phyloP scores from a whole-genome alignment of 2,797 vertebrate species.

The Mus spretus region DNA sequence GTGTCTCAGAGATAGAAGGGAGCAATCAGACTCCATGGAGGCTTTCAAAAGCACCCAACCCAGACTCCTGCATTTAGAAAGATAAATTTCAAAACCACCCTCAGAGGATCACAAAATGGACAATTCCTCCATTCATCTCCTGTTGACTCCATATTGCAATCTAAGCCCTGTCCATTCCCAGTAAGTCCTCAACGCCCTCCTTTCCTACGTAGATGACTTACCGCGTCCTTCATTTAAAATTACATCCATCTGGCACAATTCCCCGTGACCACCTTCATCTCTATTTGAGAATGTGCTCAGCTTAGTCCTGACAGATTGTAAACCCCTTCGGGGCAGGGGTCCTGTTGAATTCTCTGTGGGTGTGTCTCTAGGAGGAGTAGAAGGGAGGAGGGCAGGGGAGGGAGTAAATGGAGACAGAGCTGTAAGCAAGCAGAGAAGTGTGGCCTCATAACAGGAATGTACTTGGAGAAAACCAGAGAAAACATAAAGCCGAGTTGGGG shows the following conservation, averaged over 20 bases:
- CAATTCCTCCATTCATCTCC: constrained; percentile 17
- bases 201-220: constrained; percentile 25
- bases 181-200: not conserved
- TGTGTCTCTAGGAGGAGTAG: not conserved
- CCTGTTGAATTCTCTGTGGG: not conserved
- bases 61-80: constrained; percentile 49
- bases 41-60: not conserved
- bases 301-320: constrained; percentile 25
- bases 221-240: not conserved
- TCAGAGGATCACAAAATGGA: not conserved
- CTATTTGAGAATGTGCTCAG: not conserved
- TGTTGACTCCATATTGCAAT: not conserved
- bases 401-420: not conserved
- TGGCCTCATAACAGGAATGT: not conserved
- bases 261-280: not conserved
- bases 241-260: not conserved
- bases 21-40: constrained; percentile 22
- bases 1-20: constrained; percentile 16
- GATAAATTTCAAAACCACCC: constrained; percentile 29
- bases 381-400: not conserved
- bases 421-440: not conserved
- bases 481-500: not conserved
- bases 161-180: constrained; percentile 19
- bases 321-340: constrained; percentile 33
- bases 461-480: not conserved